phyloP scores from a whole-genome alignment of 2,797 vertebrate species.

The Adelosebastes latens region DNA sequence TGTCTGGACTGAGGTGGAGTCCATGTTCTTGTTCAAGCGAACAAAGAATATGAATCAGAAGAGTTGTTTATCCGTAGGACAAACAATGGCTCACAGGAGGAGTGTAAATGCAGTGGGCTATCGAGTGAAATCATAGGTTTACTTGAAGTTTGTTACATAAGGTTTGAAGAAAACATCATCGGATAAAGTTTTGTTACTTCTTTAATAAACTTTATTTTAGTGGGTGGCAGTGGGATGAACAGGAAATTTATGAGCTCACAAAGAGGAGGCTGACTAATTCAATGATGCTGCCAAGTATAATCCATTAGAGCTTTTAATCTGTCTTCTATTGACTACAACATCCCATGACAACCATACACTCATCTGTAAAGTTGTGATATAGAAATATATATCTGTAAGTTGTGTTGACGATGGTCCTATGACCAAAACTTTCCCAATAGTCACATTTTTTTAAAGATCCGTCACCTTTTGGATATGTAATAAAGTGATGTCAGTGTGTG shows the following conservation, averaged over 20 bases:
- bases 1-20: conserved; percentile 64
- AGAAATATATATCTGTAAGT: neutral
- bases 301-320: conserved; percentile 61
- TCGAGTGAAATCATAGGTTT: conserved; percentile 40
- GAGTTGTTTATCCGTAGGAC: conserved; percentile 52
- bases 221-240: conserved; percentile 6
- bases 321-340: conserved; percentile 48
- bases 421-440: neutral
- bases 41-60: conserved; percentile 45
- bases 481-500: neutral
- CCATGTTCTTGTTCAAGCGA: conserved; percentile 37
- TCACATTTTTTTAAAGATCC: neutral
- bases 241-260: conserved; percentile 29
- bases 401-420: neutral
- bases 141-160: conserved; percentile 3
- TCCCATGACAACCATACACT: conserved; percentile 8
- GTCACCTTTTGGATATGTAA: neutral
- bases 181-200: conserved; percentile 4
- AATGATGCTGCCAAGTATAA: conserved; percentile 52
- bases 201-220: conserved; percentile 1
- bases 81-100: conserved; percentile 35
- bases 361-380: neutral
- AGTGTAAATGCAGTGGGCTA: neutral
- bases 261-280: conserved; percentile 43
- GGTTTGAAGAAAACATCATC: neutral